Base-by-base conservation (phyloP, 2,888 invertebrate species). In the Synanthedon andrenaeformis region DNA sequence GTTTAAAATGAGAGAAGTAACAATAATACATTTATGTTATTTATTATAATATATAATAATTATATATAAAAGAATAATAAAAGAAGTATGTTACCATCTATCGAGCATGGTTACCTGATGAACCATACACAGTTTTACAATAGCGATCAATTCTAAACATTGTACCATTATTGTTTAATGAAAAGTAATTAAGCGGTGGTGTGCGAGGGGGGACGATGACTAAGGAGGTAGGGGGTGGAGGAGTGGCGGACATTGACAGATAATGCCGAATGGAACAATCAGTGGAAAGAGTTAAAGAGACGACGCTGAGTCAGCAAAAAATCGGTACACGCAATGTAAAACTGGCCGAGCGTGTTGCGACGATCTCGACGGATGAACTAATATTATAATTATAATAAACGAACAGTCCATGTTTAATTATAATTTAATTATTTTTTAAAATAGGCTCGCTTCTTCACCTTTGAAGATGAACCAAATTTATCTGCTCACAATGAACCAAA, bases 241-340 rank as follows among this genome's bases (percentile, higher is more conserved):
- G 58, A 61, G 57, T 63, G 70, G 61, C 65, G 60, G 60, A 70
- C 75, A 76, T 79, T 81, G 82, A 80, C 82, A 79, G 82, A 84
- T 83, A 85, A 83, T 78, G 82, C 76, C 72, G 78, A 71, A 74
- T 72, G 78, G 81, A 84, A 85, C 84, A 85, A 85, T 84, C 82
- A 80, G 68, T 78, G 74, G 76, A 71, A 74, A 76, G 77, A 81
- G 78, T 79, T 82, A 81, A 80, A 82, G 76, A 80, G 79, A 68
- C 74, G 77, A 75, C 73, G 82, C 82, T 87, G 85, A 86, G 76
- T 84, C 84, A 83, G 85, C 86, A 74, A 68, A 64, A 72, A 74
- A 72, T 67, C 66, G 72, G 69, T 72, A 77, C 80, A 72, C 65
- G 74, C 64, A 70, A 72, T 66, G 79, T 75, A 76, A n/a, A n/a